Conservation (phyloP, 2,113 vertebrate species). For the Phyllostomus hastatus region DNA sequence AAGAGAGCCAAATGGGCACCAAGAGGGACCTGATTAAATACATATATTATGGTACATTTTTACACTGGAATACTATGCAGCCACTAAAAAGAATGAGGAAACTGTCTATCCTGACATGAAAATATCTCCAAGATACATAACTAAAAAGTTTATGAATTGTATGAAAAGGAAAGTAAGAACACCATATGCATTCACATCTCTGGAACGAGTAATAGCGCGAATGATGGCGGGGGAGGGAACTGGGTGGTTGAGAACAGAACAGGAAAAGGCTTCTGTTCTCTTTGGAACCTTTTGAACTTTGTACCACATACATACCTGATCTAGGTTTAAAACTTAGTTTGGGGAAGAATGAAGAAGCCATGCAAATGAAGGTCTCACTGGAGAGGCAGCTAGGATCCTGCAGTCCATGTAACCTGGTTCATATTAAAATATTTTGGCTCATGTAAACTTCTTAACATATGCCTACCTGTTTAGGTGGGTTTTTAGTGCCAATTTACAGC, state of each 20-base stretch:
- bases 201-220: background rate
- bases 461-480: slow-evolving; percentile 81
- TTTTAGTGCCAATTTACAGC: slow-evolving; percentile 81
- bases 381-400: background rate
- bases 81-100: background rate
- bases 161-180: background rate
- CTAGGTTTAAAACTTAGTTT: slow-evolving; percentile 15
- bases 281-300: background rate
- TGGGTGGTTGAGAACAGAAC: background rate
- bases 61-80: background rate
- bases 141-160: background rate
- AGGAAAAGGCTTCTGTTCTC: background rate
- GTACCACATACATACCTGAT: background rate
- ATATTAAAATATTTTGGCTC: slow-evolving; percentile 79
- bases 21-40: background rate
- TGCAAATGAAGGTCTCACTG: slow-evolving; percentile 62
- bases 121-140: background rate
- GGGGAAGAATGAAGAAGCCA: slow-evolving; percentile 23
- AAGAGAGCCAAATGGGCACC: background rate
- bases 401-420: slow-evolving; percentile 73
- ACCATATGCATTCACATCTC: background rate
- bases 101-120: background rate
- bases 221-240: background rate
- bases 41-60: background rate
- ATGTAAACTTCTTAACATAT: slow-evolving; percentile 74